Percentiles rank a stretch among this genome's conserved stretches.
Evolutionary conservation across 2,797 vertebrate species (phyloP).

Genomic region (Pampus argenteus): DNA sequence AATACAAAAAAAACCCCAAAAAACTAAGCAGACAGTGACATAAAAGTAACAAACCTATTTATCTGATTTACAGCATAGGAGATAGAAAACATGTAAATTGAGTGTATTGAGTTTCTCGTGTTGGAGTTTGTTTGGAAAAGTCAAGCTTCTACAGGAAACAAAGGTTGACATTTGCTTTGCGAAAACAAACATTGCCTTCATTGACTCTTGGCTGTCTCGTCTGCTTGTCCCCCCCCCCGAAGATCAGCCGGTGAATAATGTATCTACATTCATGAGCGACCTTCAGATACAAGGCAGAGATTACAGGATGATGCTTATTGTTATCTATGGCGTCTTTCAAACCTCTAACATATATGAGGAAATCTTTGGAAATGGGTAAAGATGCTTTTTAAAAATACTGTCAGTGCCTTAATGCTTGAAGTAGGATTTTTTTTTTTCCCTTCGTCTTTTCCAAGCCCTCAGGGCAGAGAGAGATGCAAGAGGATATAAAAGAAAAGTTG

Average conservation of each 20-base stretch:
- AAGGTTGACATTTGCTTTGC: constrained; percentile 45
- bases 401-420: background rate
- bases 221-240: background rate
- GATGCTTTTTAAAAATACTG: background rate
- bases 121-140: constrained; percentile 31
- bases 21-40: no score
- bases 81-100: background rate
- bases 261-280: background rate
- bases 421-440: no score
- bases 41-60: background rate
- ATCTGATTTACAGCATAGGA: no score
- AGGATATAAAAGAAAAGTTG: constrained; percentile 9
- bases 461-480: background rate
- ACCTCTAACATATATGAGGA: background rate
- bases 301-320: background rate
- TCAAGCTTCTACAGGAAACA: constrained; percentile 18
- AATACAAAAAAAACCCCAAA: background rate
- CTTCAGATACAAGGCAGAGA: background rate
- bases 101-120: background rate
- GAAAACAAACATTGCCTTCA: constrained; percentile 27
- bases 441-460: background rate
- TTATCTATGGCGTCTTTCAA: background rate
- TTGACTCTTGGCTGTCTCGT: constrained; percentile 15
- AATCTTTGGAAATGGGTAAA: background rate
- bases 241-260: background rate